Evolutionary conservation across 2,888 invertebrate genomes (phyloP).

Genomic region (Opisthograptis luteolata): DNA sequence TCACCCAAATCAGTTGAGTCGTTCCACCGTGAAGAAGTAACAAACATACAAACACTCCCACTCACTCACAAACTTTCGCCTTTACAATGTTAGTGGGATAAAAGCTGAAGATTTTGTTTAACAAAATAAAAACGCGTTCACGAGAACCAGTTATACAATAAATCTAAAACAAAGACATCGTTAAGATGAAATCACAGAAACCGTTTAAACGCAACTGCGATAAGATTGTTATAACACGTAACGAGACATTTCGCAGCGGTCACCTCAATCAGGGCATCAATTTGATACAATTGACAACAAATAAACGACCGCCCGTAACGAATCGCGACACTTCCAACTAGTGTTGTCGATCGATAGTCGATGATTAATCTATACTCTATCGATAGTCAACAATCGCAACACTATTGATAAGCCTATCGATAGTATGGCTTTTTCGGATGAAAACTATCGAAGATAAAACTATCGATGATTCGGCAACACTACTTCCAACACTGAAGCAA

Average conservation of each 20-base stretch:
- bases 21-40: no score
- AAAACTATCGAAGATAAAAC: no score
- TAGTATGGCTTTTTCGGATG: no score
- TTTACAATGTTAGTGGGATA: conserved; percentile 7
- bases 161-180: conserved; percentile 38
- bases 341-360: no score
- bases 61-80: no score
- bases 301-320: conserved; percentile 56
- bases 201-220: conserved; percentile 37
- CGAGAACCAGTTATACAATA: conserved; percentile 4
- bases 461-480: no score
- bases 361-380: no score
- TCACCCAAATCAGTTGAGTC: no score
- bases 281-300: conserved; percentile 75
- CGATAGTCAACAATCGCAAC: no score
- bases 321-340: conserved; percentile 41
- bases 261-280: conserved; percentile 67
- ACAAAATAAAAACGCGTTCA: conserved; percentile 22
- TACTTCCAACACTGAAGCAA: no score
- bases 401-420: no score
- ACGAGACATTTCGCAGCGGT: conserved; percentile 60
- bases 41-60: no score
- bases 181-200: conserved; percentile 43
- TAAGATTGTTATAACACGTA: conserved; percentile 54
- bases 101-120: conserved; percentile 11